Conservation (phyloP, 2,113 vertebrate species). For the Perca flavescens region DNA sequence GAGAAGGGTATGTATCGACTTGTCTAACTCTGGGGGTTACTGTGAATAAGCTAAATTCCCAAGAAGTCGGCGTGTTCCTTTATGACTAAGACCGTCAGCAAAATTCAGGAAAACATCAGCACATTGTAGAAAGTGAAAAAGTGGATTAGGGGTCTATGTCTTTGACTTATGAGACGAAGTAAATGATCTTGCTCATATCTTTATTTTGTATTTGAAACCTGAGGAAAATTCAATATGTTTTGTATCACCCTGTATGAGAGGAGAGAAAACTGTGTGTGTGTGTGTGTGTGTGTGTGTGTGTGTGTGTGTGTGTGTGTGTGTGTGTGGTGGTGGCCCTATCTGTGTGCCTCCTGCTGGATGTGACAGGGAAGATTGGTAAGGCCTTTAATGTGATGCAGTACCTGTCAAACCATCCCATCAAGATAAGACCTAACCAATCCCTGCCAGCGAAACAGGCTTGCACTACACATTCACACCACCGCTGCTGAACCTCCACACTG, state of each 20-base stretch:
- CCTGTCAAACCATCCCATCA: slow-evolving; percentile 78
- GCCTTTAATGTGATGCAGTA: slow-evolving; percentile 84
- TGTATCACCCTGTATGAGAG: slow-evolving; percentile 32
- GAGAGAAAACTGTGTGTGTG: slow-evolving; percentile 1
- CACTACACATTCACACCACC: slow-evolving; percentile 43
- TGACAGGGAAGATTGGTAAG: slow-evolving; percentile 84
- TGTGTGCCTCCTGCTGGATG: slow-evolving; percentile 64
- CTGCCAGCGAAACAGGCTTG: slow-evolving; percentile 30
- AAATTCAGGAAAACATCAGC: not conserved
- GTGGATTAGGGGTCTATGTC: no score
- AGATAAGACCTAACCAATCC: slow-evolving; percentile 75
- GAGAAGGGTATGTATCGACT: no score
- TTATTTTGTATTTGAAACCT: slow-evolving; percentile 59
- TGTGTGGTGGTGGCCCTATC: slow-evolving; percentile 26
- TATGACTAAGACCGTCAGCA: no score
- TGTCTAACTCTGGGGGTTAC: no score
- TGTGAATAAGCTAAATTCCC: no score
- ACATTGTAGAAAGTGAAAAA: not conserved
- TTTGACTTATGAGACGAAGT: slow-evolving; percentile 6
- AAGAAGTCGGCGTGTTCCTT: no score
- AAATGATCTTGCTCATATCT: slow-evolving; percentile 13
- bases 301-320: no score
- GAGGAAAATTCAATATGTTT: slow-evolving; percentile 42
- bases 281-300: no score
- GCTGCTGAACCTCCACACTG: slow-evolving; percentile 19